Conservation (phyloP, 2,113 vertebrate species). For the Lycaon pictus region DNA sequence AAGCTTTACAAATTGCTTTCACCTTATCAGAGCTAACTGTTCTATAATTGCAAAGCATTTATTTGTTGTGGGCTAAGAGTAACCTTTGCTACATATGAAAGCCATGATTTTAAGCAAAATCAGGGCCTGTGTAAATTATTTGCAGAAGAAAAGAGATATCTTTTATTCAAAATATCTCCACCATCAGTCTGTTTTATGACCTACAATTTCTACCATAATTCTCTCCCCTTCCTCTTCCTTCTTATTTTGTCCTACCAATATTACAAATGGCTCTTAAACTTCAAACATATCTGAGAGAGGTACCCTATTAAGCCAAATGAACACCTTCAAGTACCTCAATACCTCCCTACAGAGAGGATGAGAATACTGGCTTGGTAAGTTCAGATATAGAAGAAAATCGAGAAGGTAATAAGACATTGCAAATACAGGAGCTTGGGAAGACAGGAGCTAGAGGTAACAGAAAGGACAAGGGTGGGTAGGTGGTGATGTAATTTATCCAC, state of each 20-base stretch:
- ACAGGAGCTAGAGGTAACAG: not conserved
- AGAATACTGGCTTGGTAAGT: not conserved
- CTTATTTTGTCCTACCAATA: not conserved
- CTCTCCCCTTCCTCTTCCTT: not conserved
- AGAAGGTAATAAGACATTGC: not conserved
- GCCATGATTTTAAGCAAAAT: not conserved
- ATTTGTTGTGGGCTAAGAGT: not conserved
- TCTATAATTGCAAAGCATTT: not conserved
- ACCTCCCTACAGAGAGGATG: not conserved
- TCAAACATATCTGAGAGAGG: not conserved
- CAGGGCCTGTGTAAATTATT: not conserved
- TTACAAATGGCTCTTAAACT: not conserved
- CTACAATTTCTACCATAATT: not conserved
- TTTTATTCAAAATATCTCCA: not conserved
- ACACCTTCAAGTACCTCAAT: not conserved
- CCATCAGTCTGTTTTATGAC: not conserved
- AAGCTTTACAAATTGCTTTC: not conserved
- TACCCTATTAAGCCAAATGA: not conserved
- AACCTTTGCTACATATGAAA: not conserved
- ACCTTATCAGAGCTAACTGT: not conserved
- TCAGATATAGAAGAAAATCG: not conserved
- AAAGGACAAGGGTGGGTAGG: not conserved
- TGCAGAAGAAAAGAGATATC: not conserved
- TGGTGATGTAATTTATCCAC: not conserved
- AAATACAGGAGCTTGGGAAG: not conserved